Percentiles rank a stretch among this genome's conserved stretches.
Evolutionary conservation across 2,113 vertebrate genomes (phyloP).

Genomic region (Cyanistes caeruleus): DNA sequence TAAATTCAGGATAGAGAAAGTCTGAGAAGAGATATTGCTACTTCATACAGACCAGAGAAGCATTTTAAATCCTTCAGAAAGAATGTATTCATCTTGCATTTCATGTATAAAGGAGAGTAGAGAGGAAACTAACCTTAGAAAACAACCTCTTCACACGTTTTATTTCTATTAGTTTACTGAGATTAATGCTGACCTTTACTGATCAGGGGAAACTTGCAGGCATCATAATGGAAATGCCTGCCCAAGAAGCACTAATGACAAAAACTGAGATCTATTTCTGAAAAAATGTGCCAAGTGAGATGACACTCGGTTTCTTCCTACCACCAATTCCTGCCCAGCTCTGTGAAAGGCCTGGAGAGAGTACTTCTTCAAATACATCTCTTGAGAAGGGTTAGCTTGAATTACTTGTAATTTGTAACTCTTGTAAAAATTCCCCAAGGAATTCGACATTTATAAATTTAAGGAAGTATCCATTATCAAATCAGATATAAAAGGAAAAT

Average conservation of each 20-base stretch:
- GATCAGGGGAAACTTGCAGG: neutral
- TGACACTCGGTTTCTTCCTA: neutral
- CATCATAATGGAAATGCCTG: neutral
- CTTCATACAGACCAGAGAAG: neutral
- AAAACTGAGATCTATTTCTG: neutral
- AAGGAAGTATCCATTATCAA: neutral
- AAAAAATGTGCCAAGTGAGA: neutral
- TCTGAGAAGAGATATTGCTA: neutral
- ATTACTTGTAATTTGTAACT: neutral
- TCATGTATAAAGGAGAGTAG: neutral
- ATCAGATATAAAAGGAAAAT: neutral
- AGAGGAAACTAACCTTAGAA: neutral
- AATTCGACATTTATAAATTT: neutral
- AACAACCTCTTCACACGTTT: neutral
- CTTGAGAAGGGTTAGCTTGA: neutral
- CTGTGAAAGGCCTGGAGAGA: neutral
- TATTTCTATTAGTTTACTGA: neutral
- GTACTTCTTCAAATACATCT: neutral
- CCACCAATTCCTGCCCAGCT: neutral
- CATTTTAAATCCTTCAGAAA: neutral
- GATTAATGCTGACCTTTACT: neutral
- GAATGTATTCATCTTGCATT: neutral
- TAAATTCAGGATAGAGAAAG: neutral
- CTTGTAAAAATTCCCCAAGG: neutral
- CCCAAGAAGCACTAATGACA: neutral